Evolutionary conservation across 1,140 invertebrate species (phyloP).

Genomic region (Lethocerus indicus): DNA sequence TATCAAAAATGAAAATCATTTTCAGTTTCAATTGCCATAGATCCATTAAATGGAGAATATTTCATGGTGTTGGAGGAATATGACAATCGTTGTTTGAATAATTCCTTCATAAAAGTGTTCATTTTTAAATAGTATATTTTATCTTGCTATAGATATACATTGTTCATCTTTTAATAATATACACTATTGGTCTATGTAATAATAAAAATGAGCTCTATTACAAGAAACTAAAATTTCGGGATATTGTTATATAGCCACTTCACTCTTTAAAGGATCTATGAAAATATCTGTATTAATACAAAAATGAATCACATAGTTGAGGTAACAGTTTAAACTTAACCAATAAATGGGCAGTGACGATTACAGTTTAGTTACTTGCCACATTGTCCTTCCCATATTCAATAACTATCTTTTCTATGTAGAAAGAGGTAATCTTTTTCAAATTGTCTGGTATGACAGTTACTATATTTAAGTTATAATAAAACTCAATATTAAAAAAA

Average conservation of each 20-base stretch:
- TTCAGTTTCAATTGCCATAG: background rate
- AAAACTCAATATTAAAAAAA: background rate
- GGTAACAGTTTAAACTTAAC: slow-evolving; percentile 15
- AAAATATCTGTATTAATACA: slow-evolving; percentile 2
- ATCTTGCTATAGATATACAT: too few relatives aligned
- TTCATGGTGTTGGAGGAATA: too few relatives aligned
- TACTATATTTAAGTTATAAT: background rate
- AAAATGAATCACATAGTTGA: slow-evolving; percentile 14
- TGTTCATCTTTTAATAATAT: too few relatives aligned
- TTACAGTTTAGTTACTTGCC: slow-evolving; percentile 4
- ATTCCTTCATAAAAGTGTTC: too few relatives aligned
- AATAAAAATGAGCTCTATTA: background rate
- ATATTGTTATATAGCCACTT: background rate
- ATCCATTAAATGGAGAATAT: background rate
- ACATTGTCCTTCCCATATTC: slow-evolving; percentile 4
- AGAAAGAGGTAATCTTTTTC: slow-evolving; percentile 1
- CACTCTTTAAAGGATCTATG: slow-evolving; percentile 1
- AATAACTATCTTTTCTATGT: background rate
- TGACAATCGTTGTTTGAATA: too few relatives aligned
- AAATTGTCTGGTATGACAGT: slow-evolving; percentile 6
- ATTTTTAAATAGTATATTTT: too few relatives aligned
- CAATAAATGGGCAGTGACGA: slow-evolving; percentile 12
- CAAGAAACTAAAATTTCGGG: background rate
- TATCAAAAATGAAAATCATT: background rate
- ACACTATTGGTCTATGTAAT: too few relatives aligned